Percentiles rank a stretch among this genome's conserved stretches.
Evolutionary conservation across 2,888 invertebrate species (phyloP).

Genomic region (Ptilodon capucinus): DNA sequence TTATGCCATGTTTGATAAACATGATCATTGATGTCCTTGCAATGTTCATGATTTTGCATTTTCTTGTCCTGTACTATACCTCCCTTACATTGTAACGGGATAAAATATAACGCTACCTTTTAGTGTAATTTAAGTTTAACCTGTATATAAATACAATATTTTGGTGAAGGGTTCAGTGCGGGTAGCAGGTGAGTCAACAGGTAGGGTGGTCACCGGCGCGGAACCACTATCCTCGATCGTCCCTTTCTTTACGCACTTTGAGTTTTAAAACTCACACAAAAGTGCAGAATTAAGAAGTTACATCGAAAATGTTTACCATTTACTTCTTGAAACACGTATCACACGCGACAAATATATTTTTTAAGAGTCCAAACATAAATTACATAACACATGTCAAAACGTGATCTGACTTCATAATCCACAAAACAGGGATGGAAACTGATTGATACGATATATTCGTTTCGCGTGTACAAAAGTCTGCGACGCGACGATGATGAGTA

Average conservation of each 20-base stretch:
- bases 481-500: conserved; percentile 21
- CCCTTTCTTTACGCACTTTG: conserved; percentile 30
- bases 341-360: no score
- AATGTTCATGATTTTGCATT: no score
- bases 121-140: not conserved
- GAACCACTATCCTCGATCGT: conserved; percentile 44
- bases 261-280: no score
- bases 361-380: not conserved
- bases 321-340: no score
- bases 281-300: no score
- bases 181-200: conserved; percentile 77
- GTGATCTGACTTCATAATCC: not conserved
- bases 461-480: conserved; percentile 7
- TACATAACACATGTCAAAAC: not conserved
- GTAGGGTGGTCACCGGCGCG: conserved; percentile 72
- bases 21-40: no score
- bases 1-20: no score
- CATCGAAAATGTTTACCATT: no score
- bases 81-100: not conserved
- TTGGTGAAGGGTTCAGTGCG: conserved; percentile 38
- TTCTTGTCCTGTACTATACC: not conserved
- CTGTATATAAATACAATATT: not conserved
- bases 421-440: not conserved
- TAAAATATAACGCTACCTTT: not conserved
- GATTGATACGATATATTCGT: conserved; percentile 1